phyloP scores from a whole-genome alignment of 2,888 invertebrate species.

The Seira musarum region DNA sequence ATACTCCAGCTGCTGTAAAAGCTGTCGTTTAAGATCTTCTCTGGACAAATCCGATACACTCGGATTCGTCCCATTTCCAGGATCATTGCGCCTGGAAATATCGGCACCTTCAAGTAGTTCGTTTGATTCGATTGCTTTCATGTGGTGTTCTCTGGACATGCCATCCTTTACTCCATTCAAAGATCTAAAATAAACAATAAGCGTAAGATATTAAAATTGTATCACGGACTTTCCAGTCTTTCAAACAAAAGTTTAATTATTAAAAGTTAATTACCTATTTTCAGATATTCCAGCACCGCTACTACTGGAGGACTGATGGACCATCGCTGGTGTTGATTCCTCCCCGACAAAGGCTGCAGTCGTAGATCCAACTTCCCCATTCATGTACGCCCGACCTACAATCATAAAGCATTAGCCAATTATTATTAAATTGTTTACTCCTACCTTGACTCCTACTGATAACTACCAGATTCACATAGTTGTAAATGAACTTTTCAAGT shows the following conservation, averaged over 20 bases:
- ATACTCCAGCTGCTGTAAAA: constrained; percentile 88
- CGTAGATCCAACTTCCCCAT: constrained; percentile 81
- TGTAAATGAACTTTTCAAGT: not conserved
- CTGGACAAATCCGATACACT: constrained; percentile 74
- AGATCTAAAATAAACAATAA: constrained; percentile 42
- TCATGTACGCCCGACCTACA: constrained; percentile 84
- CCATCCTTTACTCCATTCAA: constrained; percentile 65
- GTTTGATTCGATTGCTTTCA: constrained; percentile 52
- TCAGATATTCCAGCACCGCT: constrained; percentile 50
- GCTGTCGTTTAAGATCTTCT: constrained; percentile 84
- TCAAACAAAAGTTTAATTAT: no score
- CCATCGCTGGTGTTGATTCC: constrained; percentile 63
- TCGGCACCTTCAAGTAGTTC: constrained; percentile 59
- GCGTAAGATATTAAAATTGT: no score
- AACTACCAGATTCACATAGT: not conserved
- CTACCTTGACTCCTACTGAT: not conserved
- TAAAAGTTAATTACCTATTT: constrained; percentile 56
- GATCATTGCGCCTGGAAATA: constrained; percentile 64
- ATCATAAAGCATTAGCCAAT: constrained; percentile 67
- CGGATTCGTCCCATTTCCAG: constrained; percentile 55
- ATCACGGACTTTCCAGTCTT: no score
- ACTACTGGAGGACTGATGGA: constrained; percentile 56
- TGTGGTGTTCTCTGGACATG: constrained; percentile 59
- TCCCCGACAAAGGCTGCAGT: constrained; percentile 61
- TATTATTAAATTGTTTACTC: constrained; percentile 33